Base-by-base conservation (phyloP, 2,888 invertebrate genomes). In the Branchellion lobata region DNA sequence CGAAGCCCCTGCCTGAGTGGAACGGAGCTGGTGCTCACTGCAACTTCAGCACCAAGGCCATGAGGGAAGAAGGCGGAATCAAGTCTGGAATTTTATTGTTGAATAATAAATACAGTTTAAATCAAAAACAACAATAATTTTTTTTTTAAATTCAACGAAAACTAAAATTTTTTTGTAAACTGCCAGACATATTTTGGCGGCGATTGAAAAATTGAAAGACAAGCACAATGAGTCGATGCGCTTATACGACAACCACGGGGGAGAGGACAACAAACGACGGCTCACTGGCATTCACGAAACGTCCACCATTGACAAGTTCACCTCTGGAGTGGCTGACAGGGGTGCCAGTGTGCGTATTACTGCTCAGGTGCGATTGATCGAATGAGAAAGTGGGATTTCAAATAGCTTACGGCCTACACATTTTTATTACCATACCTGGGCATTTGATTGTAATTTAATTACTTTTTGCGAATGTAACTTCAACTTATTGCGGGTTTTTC, bases 311-410 rank as follows among this genome's bases (percentile, higher is more conserved):
- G 93, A 95, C 87, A 95, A 96, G 88, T 99, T 99, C 88, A 95
- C 95, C 84, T 93, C 93, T 75, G 88, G 91, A 78, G 94, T 96
- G 11, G 97, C 96, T 65, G 95, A 95, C 88, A 93, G 96, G 83
- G 95, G 93, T 72, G 93, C 93, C 88, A 95, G 95, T 87, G 94
- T 98, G 88, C 92, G 98, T 83, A 96, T 97, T 87, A 96, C 96
- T 5, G 91, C 96, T 29, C 91, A 84, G 36, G 82, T 80, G 5
- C 40, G 40, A 57, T 57, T 5, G 21, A n/a, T n/a, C n/a, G n/a
- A n/a, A n/a, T n/a, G n/a, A n/a, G n/a, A n/a, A n/a, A n/a, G n/a
- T n/a, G n/a, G n/a, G n/a, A n/a, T n/a, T n/a, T n/a, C n/a, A n/a
- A n/a, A n/a, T n/a, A n/a, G n/a, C n/a, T n/a, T n/a, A n/a, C n/a